phyloP scores from a whole-genome alignment of 1,140 invertebrate species.

The Xylocopa sonorina region DNA sequence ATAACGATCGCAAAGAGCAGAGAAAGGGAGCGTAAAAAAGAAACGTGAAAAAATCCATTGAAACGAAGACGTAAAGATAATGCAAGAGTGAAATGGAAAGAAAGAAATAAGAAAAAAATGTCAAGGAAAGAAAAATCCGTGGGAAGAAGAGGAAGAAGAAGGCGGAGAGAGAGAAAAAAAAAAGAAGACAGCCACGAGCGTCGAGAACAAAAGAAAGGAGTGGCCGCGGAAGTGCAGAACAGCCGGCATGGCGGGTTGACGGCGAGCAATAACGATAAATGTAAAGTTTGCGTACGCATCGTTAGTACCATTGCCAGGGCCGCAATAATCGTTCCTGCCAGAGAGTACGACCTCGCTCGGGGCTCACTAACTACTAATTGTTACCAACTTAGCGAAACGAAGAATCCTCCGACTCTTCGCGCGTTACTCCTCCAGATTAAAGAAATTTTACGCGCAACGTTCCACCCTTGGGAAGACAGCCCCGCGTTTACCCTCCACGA shows the following conservation, averaged over 20 bases:
- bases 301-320: constrained; percentile 67
- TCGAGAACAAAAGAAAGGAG: background rate
- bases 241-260: constrained; percentile 65
- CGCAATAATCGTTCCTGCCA: constrained; percentile 73
- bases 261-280: constrained; percentile 74
- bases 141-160: background rate
- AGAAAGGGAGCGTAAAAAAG: background rate
- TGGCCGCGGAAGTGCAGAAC: constrained; percentile 31
- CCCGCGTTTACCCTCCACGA: background rate
- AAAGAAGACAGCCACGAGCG: background rate
- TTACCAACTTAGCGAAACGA: constrained; percentile 73
- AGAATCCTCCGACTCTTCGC: constrained; percentile 37
- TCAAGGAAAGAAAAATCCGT: background rate
- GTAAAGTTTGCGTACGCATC: constrained; percentile 75
- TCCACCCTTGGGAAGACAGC: constrained; percentile 1
- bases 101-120: background rate
- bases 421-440: constrained; percentile 44
- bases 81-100: background rate
- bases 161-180: too few relatives aligned
- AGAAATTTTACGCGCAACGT: constrained; percentile 29
- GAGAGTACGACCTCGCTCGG: constrained; percentile 63
- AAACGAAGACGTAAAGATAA: background rate
- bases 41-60: background rate
- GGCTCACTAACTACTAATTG: constrained; percentile 75
- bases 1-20: background rate